These are phyloP conservation scores for Microtus oregoni DNA, from an alignment of 2,113 vertebrate genomes.

Conservation along the genomic window DNA sequence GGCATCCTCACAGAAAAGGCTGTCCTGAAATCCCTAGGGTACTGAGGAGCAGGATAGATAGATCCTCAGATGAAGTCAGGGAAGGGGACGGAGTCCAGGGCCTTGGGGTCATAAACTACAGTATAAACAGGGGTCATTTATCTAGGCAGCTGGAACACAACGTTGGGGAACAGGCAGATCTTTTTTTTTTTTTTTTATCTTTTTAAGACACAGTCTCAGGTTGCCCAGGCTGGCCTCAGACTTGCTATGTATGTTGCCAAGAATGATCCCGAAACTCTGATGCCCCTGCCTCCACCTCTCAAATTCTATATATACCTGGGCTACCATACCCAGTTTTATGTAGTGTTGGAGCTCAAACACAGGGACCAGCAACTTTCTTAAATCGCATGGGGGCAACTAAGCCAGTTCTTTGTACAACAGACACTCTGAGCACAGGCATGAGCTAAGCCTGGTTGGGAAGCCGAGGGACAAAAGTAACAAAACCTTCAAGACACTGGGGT, in stretches of 20 bases:
- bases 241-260: neutral
- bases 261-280: neutral
- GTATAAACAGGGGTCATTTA: neutral
- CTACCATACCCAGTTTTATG: too few species aligned
- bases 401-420: neutral
- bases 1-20: neutral
- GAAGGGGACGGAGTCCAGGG: neutral
- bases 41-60: neutral
- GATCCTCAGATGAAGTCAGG: neutral
- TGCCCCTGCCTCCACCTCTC: neutral
- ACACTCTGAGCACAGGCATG: rapidly evolving
- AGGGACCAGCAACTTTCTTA: neutral
- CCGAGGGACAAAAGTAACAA: neutral
- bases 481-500: neutral
- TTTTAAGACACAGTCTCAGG: neutral
- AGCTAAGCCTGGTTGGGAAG: neutral
- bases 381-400: rapidly evolving
- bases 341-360: too few species aligned
- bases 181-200: neutral
- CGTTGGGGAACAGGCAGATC: too few species aligned
- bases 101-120: neutral
- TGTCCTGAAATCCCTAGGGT: rapidly evolving
- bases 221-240: neutral
- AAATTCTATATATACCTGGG: neutral
- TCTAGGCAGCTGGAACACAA: neutral